Conservation (phyloP, 2,797 vertebrate species). For the Enteromius fasciolatus region DNA sequence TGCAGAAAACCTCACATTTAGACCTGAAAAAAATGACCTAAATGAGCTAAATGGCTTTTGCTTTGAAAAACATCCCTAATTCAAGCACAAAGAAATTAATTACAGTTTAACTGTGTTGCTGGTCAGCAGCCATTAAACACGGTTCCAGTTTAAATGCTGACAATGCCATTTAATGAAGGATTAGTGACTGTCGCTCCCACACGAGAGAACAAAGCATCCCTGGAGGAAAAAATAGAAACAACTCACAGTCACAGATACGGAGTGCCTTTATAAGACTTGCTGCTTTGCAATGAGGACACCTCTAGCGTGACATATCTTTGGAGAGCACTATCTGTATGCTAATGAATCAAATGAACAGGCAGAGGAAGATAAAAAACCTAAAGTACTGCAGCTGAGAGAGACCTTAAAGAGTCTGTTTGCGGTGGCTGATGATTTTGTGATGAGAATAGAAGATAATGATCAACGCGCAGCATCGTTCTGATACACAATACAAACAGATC, state of each 20-base stretch:
- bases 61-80: constrained; percentile 45
- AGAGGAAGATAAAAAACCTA: constrained; percentile 41
- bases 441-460: constrained; percentile 46
- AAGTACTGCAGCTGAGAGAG: constrained; percentile 35
- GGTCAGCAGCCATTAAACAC: constrained; percentile 37
- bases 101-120: constrained; percentile 31
- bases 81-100: constrained; percentile 43
- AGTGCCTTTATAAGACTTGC: constrained; percentile 40
- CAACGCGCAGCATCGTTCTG: constrained; percentile 10
- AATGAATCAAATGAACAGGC: constrained; percentile 47
- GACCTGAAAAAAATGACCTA: constrained; percentile 1
- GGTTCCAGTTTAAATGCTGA: constrained; percentile 32
- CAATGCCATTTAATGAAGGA: constrained; percentile 47
- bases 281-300: constrained; percentile 42
- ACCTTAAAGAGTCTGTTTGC: constrained; percentile 35
- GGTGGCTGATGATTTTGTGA: constrained; percentile 53
- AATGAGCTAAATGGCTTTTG: constrained; percentile 18
- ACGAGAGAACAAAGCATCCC: constrained; percentile 29
- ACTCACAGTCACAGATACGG: constrained; percentile 31
- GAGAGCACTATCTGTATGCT: constrained; percentile 43
- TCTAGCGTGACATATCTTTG: constrained; percentile 33
- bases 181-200: constrained; percentile 40
- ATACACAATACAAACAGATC: constrained; percentile 45
- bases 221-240: constrained; percentile 28
- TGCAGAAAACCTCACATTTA: constrained; percentile 9